These are phyloP conservation scores for Ageneiosus marmoratus DNA, from an alignment of 2,113 vertebrate species.

Conservation along the genomic window DNA sequence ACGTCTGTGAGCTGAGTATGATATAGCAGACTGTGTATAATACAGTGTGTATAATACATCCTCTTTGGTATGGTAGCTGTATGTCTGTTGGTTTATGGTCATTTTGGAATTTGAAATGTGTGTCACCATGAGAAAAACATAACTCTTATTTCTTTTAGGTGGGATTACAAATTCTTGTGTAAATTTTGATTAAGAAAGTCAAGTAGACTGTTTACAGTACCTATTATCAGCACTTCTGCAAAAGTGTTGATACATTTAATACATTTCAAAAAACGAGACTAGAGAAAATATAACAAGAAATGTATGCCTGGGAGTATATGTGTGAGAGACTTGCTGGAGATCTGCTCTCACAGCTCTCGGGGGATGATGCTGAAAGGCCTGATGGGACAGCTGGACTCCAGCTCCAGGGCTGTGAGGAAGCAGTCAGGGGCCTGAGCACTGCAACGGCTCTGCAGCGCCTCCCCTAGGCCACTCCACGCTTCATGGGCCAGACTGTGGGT, in stretches of 20 bases:
- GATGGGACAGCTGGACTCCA: slow-evolving; percentile 92
- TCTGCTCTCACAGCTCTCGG: slow-evolving; percentile 80
- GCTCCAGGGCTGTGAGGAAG: slow-evolving; percentile 91
- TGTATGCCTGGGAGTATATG: slow-evolving; percentile 1
- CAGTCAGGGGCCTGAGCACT: slow-evolving; percentile 86
- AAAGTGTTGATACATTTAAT: not conserved
- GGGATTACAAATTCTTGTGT: not conserved
- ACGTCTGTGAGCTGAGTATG: not conserved
- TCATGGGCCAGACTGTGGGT: slow-evolving; percentile 86
- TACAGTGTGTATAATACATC: not conserved
- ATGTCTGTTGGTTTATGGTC: not conserved
- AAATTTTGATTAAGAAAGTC: not conserved
- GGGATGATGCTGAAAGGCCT: slow-evolving; percentile 90
- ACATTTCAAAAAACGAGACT: slow-evolving; percentile 2
- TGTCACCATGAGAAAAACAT: not conserved
- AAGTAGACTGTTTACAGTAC: not conserved
- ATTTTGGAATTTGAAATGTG: slow-evolving; percentile 1
- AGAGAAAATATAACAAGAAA: slow-evolving; percentile 2
- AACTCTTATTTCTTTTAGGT: not conserved
- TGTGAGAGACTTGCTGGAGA: slow-evolving; percentile 20
- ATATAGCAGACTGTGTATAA: not conserved
- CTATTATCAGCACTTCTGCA: not conserved
- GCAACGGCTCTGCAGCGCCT: slow-evolving; percentile 86
- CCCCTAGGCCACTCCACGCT: slow-evolving; percentile 90
- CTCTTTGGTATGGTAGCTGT: not conserved